A percentile compares a stretch with the other conserved stretches of the same genome.
Conservation (phyloP, 1,140 invertebrate genomes). For the Holotrichia oblita region DNA sequence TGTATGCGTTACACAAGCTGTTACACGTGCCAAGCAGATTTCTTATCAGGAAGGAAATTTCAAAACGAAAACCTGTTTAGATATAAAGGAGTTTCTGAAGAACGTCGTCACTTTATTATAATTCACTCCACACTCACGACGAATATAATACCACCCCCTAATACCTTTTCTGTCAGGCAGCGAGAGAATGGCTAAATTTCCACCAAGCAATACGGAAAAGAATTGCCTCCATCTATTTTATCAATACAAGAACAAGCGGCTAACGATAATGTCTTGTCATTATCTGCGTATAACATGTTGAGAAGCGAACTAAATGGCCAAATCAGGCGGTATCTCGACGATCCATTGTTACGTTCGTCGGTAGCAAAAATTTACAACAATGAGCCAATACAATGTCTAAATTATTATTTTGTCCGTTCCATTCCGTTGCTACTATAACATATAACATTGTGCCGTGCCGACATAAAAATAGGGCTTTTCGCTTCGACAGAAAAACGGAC, state of each 20-base stretch:
- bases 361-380: constrained; percentile 22
- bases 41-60: too few species aligned
- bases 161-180: neutral
- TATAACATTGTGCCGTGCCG: neutral
- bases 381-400: constrained; percentile 22
- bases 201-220: neutral
- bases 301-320: constrained; percentile 4
- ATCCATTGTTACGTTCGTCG: constrained; percentile 19
- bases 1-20: too few species aligned
- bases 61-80: too few species aligned
- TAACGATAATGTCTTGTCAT: constrained; percentile 26
- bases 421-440: neutral
- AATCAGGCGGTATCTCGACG: constrained; percentile 12
- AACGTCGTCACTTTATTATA: neutral
- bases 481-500: too few species aligned
- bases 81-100: too few species aligned
- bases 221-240: neutral
- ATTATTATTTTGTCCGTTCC: constrained; percentile 24
- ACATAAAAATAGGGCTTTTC: constrained; percentile 8
- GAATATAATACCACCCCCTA: neutral
- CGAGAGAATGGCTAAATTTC: neutral
- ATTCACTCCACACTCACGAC: neutral
- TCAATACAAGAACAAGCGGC: constrained; percentile 25
- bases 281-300: constrained; percentile 20
- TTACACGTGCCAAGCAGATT: too few species aligned